A percentile compares a stretch with the other conserved stretches of the same genome.
These are phyloP conservation scores for Hydropotes inermis DNA, from an alignment of 2,113 vertebrate genomes.

Conservation along the genomic window DNA sequence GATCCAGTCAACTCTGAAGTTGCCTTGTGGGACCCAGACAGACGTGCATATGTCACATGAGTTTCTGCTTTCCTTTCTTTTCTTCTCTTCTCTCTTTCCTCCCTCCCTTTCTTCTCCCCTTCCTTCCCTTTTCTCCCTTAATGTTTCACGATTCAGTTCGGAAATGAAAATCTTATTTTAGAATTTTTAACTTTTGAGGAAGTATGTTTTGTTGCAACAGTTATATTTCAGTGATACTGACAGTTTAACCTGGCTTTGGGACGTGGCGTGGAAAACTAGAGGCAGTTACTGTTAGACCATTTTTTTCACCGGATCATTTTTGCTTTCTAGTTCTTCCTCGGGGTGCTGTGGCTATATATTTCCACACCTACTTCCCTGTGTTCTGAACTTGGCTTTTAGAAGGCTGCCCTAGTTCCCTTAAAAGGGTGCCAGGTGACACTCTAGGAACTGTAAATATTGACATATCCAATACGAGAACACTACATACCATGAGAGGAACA, in stretches of 20 bases:
- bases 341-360: neutral
- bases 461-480: neutral
- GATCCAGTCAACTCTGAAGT: neutral
- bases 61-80: neutral
- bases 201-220: neutral
- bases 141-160: neutral
- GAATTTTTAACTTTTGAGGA: slow-evolving; percentile 18
- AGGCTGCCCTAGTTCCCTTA: neutral
- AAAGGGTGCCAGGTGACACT: neutral
- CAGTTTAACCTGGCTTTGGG: slow-evolving; percentile 31
- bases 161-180: neutral
- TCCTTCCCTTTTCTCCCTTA: neutral
- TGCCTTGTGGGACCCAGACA: neutral
- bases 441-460: neutral
- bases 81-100: neutral
- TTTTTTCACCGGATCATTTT: slow-evolving; percentile 3
- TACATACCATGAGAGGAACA: neutral
- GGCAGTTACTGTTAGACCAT: neutral
- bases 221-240: neutral
- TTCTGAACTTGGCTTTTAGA: neutral
- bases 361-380: neutral
- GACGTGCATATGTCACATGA: neutral
- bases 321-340: neutral
- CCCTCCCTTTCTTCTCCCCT: neutral
- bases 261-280: neutral